Evolutionary conservation across 2,888 invertebrate species (phyloP), one percentile per base, ranked within the genome.

Genomic region (Chaetoderma sp.): DNA sequence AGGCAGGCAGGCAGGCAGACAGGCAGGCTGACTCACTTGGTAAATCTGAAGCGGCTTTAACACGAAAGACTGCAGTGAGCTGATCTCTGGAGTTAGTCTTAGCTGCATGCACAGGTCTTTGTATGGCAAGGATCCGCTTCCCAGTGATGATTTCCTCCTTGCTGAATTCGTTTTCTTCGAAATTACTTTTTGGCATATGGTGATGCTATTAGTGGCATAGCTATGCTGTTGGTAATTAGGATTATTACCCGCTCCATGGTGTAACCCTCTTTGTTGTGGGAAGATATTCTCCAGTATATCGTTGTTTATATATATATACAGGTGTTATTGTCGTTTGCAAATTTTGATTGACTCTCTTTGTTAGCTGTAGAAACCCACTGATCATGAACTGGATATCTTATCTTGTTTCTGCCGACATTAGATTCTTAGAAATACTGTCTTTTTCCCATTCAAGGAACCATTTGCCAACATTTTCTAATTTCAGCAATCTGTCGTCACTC

Each of bases 211-310:
- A 1, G 49, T 50, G 2, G 60, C 60, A 30, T 5, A 21, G 1
- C 60, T 30, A 2, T 60, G 50, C 27, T 60, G 60, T 21, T 49
- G n/a, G 23, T 60, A 60, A 13, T 60, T 50, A 8, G 60, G 60
- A 36, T 60, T 60, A 0, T 23, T 27, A 10, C 25, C 21, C 16
- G 28, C 18, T 5, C 58, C 58, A 27, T 58, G 58, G 13, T 58
- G n/a, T n/a, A 60, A n/a, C 18, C 36, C 32, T 3, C 50, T 18
- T 16, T 50, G 60, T 36, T 60, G 60, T 1, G 49, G 25, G 18
- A 60, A 60, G 23, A 39, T 27, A 16, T 60, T 60, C 16, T 60
- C 50, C 6, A 60, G 39, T 13, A 36, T 36, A 36, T 36, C 39
- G 39, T n/a, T 36, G 39, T 36, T 36, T 36, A 36, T 36, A n/a